Percentiles rank a stretch among this genome's conserved stretches.
These are phyloP conservation scores for Coecobrya sp. DNA, from an alignment of 2,888 invertebrate species.

Conservation along the genomic window DNA sequence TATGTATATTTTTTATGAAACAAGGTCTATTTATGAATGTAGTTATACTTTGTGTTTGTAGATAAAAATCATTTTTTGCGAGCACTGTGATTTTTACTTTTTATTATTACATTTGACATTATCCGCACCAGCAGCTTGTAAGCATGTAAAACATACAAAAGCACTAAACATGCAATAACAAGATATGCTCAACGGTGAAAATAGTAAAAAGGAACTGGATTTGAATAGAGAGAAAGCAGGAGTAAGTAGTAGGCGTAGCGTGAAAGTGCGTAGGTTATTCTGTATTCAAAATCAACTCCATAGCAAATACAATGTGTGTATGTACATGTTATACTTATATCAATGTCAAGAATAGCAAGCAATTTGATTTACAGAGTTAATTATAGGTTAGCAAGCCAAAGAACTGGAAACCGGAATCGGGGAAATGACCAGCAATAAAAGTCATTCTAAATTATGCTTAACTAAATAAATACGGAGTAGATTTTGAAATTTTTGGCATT, in stretches of 20 bases:
- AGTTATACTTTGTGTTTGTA: neutral
- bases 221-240: neutral
- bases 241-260: neutral
- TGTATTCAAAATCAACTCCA: too few species aligned
- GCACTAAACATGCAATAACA: neutral
- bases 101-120: neutral
- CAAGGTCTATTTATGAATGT: too few species aligned
- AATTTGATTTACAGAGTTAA: neutral
- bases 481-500: neutral
- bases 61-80: neutral
- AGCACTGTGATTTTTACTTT: neutral
- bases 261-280: constrained; percentile 4
- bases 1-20: neutral
- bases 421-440: neutral
- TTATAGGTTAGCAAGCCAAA: neutral
- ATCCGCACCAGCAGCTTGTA: neutral
- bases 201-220: too few species aligned
- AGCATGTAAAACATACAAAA: neutral
- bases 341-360: neutral
- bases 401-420: neutral
- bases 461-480: neutral
- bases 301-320: too few species aligned
- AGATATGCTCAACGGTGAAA: neutral
- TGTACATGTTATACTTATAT: too few species aligned
- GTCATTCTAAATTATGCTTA: neutral